Evolutionary conservation across 2,797 vertebrate species (phyloP).

Genomic region (Lepidocolaptes lacrymiger): DNA sequence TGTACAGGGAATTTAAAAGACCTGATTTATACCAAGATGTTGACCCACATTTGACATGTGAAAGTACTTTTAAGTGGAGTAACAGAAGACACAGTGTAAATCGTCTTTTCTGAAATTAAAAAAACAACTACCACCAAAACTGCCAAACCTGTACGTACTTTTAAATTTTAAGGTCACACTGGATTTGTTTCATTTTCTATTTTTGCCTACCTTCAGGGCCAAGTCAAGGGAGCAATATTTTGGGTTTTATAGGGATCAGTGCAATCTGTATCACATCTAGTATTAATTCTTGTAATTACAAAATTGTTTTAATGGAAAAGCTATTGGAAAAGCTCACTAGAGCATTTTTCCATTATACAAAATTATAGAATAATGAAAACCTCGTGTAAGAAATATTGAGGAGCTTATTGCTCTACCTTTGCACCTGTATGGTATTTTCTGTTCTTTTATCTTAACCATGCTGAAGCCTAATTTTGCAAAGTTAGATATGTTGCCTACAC

Average conservation of each 20-base stretch:
- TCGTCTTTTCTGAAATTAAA: slow-evolving; percentile 20
- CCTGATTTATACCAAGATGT: slow-evolving; percentile 12
- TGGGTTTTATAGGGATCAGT: slow-evolving; percentile 21
- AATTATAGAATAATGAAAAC: not conserved
- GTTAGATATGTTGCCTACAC: not conserved
- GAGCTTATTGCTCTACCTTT: not conserved
- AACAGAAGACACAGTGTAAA: slow-evolving; percentile 13
- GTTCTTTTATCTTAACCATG: not conserved
- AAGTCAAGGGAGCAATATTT: slow-evolving; percentile 2
- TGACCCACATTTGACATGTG: not conserved
- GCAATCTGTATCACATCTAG: not conserved
- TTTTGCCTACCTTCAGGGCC: slow-evolving; percentile 15
- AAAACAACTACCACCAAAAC: not conserved
- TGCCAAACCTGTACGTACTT: not conserved
- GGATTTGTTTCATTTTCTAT: slow-evolving; percentile 3
- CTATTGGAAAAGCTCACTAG: not conserved
- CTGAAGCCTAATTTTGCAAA: not conserved
- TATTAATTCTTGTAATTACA: not conserved
- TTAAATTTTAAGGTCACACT: not conserved
- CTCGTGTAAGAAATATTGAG: not conserved
- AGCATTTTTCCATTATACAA: not conserved
- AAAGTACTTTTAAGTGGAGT: slow-evolving; percentile 8
- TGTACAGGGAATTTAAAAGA: slow-evolving; percentile 2
- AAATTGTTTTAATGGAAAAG: not conserved
- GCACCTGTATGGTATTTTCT: not conserved